Base-by-base conservation (phyloP, 2,797 vertebrate genomes). In the Tragopan temminckii region DNA sequence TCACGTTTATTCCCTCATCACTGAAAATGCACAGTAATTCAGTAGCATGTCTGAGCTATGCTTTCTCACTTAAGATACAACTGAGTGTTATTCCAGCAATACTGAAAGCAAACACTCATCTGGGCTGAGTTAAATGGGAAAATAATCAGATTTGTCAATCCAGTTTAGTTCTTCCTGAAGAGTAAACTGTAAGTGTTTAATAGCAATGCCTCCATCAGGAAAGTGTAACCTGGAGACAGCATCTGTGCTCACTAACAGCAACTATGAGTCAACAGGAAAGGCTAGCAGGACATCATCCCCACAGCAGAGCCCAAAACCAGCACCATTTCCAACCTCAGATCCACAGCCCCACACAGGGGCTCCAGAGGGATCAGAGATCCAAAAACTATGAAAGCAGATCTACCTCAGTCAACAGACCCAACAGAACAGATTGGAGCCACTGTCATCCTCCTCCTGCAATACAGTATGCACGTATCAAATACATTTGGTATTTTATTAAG, bases 401-500 rank as follows among this genome's bases (percentile, higher is more conserved):
- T 8, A 2, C 12, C 72, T 63, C 38, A 21, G 40, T 8, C 59
- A 69, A 13, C 1, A 63, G 42, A 20, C 35, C 58, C 42, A 35
- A 19, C n/a, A 35, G 13, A 43, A 5, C 15, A 59, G 57, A 3
- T 1, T 2, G 33, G 57, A 85, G 50, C 14, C 11, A 5, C 42
- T 2, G 14, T 3, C 48, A 27, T 27, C 14, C 50, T 52, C n/a
- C 15, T 33, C 87, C 93, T 94, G 61, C 3, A 61, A 91, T 52
- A 71, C 63, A 90, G 31, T 38, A 66, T 83, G 74, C 91, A 75
- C 43, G 0, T 93, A 15, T 21, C 50, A 93, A 95, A 92, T 59
- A 87, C 62, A 88, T 91, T 79, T 84, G 96, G 96, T 93, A 81
- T 95, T 97, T 97, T 97, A 96, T 96, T 97, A 93, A 86, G 92